These are phyloP conservation scores for Pseudolycoriella hygida DNA, from an alignment of 2,888 invertebrate genomes.

Conservation along the genomic window DNA sequence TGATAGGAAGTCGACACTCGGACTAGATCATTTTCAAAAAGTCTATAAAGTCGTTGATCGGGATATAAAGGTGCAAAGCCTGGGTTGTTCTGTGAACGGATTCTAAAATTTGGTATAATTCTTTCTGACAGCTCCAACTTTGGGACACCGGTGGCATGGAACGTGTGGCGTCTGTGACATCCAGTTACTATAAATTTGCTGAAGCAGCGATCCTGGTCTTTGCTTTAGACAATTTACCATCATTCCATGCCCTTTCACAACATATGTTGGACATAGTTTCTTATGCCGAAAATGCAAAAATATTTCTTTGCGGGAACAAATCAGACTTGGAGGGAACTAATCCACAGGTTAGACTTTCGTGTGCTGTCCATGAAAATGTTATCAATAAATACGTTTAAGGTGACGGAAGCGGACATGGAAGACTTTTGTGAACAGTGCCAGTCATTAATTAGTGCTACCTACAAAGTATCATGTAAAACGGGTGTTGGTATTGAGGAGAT, in stretches of 20 bases:
- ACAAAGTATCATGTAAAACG: conserved; percentile 78
- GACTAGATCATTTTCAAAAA: conserved; percentile 79
- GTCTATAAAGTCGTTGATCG: conserved; percentile 57
- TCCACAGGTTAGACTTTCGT: conserved; percentile 33
- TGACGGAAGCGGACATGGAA: conserved; percentile 76
- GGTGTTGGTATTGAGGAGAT: conserved; percentile 77
- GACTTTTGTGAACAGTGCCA: conserved; percentile 86
- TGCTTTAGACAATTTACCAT: conserved; percentile 75
- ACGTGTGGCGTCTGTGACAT: conserved; percentile 84
- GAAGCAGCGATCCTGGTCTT: conserved; percentile 88
- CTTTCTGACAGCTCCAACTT: conserved; percentile 54
- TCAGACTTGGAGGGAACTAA: conserved; percentile 56
- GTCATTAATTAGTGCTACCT: conserved; percentile 71
- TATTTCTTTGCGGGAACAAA: conserved; percentile 88
- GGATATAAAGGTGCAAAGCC: conserved; percentile 49
- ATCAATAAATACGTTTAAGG: conserved; percentile 16
- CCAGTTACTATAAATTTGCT: conserved; percentile 89
- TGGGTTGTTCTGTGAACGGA: no score
- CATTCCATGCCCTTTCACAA: conserved; percentile 81
- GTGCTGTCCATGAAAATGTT: neutral
- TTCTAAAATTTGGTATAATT: no score
- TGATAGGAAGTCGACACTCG: conserved; percentile 74
- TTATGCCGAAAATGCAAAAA: conserved; percentile 87
- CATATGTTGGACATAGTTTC: conserved; percentile 86
- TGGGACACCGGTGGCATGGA: conserved; percentile 98